These are phyloP conservation scores for Heteractis magnifica DNA, from an alignment of 92 coral and sea anemone species.

Conservation along the genomic window DNA sequence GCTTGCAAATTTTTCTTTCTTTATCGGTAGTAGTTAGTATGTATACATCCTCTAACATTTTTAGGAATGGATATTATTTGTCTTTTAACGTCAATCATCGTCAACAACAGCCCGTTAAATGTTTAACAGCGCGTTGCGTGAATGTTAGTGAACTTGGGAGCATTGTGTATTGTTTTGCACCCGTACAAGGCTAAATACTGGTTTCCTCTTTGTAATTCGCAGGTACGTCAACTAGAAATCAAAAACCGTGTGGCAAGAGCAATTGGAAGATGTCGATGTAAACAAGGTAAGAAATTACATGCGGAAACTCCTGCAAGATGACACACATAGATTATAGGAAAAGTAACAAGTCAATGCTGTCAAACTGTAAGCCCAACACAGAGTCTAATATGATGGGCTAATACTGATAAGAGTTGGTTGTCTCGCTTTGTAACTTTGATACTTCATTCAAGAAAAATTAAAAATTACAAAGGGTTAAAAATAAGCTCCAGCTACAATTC, in stretches of 20 bases:
- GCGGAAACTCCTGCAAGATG: background rate
- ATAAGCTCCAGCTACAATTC: too few relatives aligned
- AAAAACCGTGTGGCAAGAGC: slow-evolving; percentile 42
- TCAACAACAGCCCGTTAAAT: background rate
- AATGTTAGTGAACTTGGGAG: background rate
- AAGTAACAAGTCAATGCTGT: background rate
- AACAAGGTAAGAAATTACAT: slow-evolving; percentile 44
- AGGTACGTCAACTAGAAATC: slow-evolving; percentile 28
- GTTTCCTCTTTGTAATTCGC: background rate
- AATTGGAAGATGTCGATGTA: slow-evolving; percentile 49
- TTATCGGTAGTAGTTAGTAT: background rate
- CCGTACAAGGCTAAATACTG: background rate
- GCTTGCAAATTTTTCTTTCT: background rate
- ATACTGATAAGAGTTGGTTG: too few relatives aligned
- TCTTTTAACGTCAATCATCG: background rate
- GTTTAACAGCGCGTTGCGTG: background rate
- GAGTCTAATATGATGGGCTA: too few relatives aligned
- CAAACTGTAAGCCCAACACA: too few relatives aligned
- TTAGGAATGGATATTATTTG: background rate
- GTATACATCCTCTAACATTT: background rate
- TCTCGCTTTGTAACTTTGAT: too few relatives aligned
- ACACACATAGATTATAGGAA: background rate
- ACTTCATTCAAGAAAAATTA: too few relatives aligned
- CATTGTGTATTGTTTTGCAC: slow-evolving; percentile 8
- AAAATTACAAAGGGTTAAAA: too few relatives aligned